Conservation (phyloP, 2,888 invertebrate species). For the Calliopum simillimum region DNA sequence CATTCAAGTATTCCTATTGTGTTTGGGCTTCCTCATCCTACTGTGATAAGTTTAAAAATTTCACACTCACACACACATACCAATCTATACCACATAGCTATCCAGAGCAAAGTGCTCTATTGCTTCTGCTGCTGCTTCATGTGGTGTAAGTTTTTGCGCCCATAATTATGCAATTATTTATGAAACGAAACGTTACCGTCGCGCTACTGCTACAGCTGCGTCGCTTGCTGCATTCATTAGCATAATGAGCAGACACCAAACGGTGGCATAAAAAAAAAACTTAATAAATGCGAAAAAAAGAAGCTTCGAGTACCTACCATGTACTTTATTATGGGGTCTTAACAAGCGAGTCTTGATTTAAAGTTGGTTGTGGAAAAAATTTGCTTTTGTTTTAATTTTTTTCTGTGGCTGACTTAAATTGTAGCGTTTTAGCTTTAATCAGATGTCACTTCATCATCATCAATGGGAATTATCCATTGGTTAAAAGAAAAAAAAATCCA, state of each 20-base stretch:
- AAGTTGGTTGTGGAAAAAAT: neutral
- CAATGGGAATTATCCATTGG: too few species aligned
- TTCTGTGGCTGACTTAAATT: neutral
- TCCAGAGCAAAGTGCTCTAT: neutral
- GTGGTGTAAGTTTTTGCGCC: conserved; percentile 12
- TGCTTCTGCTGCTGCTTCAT: conserved; percentile 1
- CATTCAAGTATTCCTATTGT: too few species aligned
- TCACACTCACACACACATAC: too few species aligned
- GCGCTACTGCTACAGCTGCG: neutral
- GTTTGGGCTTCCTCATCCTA: too few species aligned
- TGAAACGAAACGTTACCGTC: conserved; percentile 17
- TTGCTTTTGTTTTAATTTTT: neutral
- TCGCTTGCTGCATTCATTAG: conserved; percentile 22
- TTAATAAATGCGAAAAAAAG: neutral
- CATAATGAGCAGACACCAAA: conserved; percentile 16
- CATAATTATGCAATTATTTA: conserved; percentile 34
- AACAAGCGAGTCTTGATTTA: neutral
- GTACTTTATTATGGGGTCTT: too few species aligned
- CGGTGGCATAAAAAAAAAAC: neutral
- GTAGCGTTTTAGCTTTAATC: neutral
- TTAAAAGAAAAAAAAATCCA: too few species aligned
- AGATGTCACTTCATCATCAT: too few species aligned
- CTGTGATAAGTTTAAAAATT: too few species aligned
- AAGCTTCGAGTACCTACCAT: neutral
- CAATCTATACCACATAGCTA: too few species aligned